These are phyloP conservation scores for Grammatotria lemairii DNA, from an alignment of 2,113 vertebrate species.

Conservation along the genomic window DNA sequence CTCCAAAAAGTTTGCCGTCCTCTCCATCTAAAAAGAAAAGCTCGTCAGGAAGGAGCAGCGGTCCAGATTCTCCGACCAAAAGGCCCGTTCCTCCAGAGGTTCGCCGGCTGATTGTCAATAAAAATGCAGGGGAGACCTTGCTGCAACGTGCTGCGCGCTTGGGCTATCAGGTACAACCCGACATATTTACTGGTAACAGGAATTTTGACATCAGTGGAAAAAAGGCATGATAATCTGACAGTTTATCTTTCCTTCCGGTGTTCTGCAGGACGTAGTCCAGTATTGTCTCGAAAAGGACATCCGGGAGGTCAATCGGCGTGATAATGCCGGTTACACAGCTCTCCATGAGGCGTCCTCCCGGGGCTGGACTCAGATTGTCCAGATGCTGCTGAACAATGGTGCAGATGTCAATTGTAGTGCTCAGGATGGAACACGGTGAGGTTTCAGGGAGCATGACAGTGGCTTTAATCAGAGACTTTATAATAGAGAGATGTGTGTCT, in stretches of 20 bases:
- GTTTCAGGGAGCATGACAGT: background rate
- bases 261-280: constrained; percentile 86
- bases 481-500: background rate
- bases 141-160: constrained; percentile 91
- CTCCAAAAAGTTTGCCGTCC: constrained; percentile 51
- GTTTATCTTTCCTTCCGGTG: background rate
- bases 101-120: constrained; percentile 94
- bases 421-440: constrained; percentile 93
- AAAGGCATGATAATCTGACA: background rate
- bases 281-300: constrained; percentile 95
- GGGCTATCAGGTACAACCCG: constrained; percentile 85
- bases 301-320: constrained; percentile 91
- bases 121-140: constrained; percentile 93
- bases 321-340: constrained; percentile 95
- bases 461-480: background rate
- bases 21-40: constrained; percentile 67
- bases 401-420: constrained; percentile 98
- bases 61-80: constrained; percentile 64
- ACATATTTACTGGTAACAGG: background rate
- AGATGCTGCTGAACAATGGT: constrained; percentile 86
- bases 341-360: constrained; percentile 92
- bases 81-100: constrained; percentile 85
- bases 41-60: constrained; percentile 60
- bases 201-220: background rate
- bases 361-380: constrained; percentile 91